Conservation (phyloP, 1,140 invertebrate genomes). For the Drosophila ananassae region DNA sequence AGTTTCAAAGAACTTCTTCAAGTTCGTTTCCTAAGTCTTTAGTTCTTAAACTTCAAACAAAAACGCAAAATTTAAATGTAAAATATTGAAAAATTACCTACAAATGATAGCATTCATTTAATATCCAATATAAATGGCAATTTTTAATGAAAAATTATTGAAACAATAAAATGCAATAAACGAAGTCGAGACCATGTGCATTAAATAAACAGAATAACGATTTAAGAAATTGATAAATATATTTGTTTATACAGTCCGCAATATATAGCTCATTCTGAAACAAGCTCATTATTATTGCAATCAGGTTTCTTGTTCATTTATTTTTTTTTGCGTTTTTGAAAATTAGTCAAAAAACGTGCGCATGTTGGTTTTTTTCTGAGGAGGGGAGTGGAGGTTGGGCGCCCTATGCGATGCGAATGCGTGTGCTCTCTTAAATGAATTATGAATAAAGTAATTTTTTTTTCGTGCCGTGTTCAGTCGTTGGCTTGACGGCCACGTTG, state of each 20-base stretch:
- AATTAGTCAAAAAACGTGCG: constrained; percentile 60
- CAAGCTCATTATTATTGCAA: constrained; percentile 67
- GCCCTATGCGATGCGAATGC: constrained; percentile 20
- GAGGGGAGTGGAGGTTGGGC: constrained; percentile 2
- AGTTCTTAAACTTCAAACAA: not conserved
- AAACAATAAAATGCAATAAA: not conserved
- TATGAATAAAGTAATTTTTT: constrained; percentile 74
- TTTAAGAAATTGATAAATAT: constrained; percentile 1
- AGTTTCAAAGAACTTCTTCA: not conserved
- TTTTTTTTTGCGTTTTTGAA: constrained; percentile 31
- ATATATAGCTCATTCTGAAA: constrained; percentile 56
- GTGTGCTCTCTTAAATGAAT: constrained; percentile 68
- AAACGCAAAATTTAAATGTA: not conserved
- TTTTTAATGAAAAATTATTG: not conserved
- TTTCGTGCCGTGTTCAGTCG: constrained; percentile 13
- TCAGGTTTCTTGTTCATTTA: constrained; percentile 44
- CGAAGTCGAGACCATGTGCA: not conserved
- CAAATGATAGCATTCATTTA: not conserved
- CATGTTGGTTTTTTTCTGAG: constrained; percentile 27
- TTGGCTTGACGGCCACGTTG: constrained; percentile 72
- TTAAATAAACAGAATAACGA: constrained; percentile 4
- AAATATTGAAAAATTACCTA: not conserved
- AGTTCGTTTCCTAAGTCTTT: constrained; percentile 1
- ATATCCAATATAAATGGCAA: not conserved
- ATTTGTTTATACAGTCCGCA: constrained; percentile 1